A percentile compares a stretch with the other conserved stretches of the same genome.
Evolutionary conservation across 2,888 invertebrate genomes (phyloP).

Genomic region (Lasioglossum oenotherae): DNA sequence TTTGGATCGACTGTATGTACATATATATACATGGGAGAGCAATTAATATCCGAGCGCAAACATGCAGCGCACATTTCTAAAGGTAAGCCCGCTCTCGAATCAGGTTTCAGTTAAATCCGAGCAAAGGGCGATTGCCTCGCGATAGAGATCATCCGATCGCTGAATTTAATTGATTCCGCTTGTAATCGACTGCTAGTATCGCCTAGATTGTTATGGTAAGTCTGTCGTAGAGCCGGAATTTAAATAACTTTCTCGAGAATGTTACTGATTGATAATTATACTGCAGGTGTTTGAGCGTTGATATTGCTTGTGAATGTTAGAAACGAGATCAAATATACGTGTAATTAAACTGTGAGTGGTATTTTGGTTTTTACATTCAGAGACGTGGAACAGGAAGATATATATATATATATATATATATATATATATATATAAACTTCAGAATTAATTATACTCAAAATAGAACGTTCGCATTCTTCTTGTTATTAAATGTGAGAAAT

Average conservation of each 20-base stretch:
- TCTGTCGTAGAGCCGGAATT: background rate
- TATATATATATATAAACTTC: no score
- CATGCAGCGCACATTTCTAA: slow-evolving; percentile 75
- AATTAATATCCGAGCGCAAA: slow-evolving; percentile 78
- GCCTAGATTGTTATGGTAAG: no score
- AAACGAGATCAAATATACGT: background rate
- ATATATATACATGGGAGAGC: slow-evolving; percentile 64
- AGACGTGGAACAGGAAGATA: background rate
- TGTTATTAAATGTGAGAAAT: background rate
- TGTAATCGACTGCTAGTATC: background rate
- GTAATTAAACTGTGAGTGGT: background rate
- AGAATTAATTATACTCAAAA: background rate
- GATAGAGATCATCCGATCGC: background rate
- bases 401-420: no score
- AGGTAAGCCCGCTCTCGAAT: slow-evolving; percentile 66
- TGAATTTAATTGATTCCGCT: background rate
- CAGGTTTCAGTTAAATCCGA: slow-evolving; percentile 51
- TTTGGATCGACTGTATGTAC: background rate
- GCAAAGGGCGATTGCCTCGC: slow-evolving; percentile 44
- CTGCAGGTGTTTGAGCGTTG: background rate
- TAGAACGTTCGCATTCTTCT: background rate
- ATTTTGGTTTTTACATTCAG: background rate
- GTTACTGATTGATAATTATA: background rate
- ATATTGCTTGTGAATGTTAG: background rate
- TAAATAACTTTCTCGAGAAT: background rate